phyloP scores from a whole-genome alignment of 2,888 invertebrate species.

The Eumerus sabulonum region DNA sequence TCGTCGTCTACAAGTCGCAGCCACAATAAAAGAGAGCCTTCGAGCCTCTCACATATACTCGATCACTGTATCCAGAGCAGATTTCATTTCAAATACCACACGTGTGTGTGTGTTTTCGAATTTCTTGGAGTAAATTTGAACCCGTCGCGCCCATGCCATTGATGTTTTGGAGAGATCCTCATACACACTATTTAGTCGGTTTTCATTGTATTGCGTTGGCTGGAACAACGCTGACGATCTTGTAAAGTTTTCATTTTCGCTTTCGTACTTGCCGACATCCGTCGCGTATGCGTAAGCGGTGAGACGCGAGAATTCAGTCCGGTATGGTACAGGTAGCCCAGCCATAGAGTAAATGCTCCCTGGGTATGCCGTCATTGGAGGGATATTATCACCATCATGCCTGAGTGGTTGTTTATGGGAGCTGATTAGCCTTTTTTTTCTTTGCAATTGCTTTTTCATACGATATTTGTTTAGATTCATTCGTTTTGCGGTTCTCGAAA shows the following conservation, averaged over 20 bases:
- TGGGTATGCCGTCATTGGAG: constrained; percentile 24
- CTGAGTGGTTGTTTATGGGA: constrained; percentile 28
- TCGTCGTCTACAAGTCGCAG: constrained; percentile 64
- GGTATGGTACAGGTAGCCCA: background rate
- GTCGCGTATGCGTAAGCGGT: constrained; percentile 22
- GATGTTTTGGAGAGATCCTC: constrained; percentile 20
- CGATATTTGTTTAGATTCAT: no score
- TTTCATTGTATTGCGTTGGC: no score
- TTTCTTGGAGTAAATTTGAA: constrained; percentile 7
- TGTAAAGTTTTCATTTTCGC: background rate
- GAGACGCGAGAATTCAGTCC: background rate
- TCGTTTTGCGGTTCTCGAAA: no score
- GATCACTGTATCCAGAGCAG: no score
- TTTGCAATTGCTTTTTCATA: background rate
- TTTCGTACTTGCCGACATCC: background rate
- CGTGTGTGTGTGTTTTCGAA: constrained; percentile 31
- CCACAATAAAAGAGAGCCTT: background rate
- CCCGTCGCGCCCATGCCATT: constrained; percentile 14
- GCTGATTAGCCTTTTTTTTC: no score
- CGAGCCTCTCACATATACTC: no score
- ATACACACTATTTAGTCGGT: no score
- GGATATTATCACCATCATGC: constrained; percentile 43
- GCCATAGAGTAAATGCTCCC: no score
- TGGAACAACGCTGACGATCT: constrained; percentile 32
- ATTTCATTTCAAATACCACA: no score